Base-by-base conservation (phyloP, 1,140 invertebrate genomes). In the Drosophila fuyamai region DNA sequence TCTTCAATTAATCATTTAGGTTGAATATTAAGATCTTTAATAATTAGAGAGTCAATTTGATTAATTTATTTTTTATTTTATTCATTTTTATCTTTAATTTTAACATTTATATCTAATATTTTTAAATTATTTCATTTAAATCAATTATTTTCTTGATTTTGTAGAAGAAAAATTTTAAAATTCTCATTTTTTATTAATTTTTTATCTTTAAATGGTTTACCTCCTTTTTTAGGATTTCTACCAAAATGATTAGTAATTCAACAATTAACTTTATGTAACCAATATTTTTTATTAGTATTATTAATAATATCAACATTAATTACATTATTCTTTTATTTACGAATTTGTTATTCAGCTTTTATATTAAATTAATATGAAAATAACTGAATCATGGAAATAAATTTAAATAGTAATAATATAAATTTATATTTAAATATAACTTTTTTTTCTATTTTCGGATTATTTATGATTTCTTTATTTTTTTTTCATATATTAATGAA, bases 241-340 rank as follows among this genome's bases (percentile, higher is more conserved):
- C 92, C 93, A 32, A 94, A 94, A 93, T 94, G 93, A 93, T 66
- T 94, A 75, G 84, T 92, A 66, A 93, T 94, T 81, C 92, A 94
- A 88, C 84, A 82, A 77, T 60, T 93, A 92, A 92, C 92, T 60
- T 57, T 72, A 66, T 91, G 75, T 86, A 92, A 92, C 40, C 83
- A 91, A 76, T 91, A 79, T 79, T 50, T 92, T 65, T 48, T 92
- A 88, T 77, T 78, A 77, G 84, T 92, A 53, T 79, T 93, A 78
- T 82, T 93, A 86, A 85, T 93, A 74, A 91, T 93, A 90, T 77
- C 85, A 83, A 93, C 93, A 43, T 90, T 93, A 91, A 91, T 94
- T 70, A n/a, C n/a, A n/a, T n/a, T n/a, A n/a, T n/a, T n/a, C n/a
- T n/a, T n/a, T n/a, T n/a, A n/a, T n/a, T n/a, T n/a, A n/a, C n/a